phyloP scores from a whole-genome alignment of 1,140 invertebrate species.

The Lepidotrigona ventralis region DNA sequence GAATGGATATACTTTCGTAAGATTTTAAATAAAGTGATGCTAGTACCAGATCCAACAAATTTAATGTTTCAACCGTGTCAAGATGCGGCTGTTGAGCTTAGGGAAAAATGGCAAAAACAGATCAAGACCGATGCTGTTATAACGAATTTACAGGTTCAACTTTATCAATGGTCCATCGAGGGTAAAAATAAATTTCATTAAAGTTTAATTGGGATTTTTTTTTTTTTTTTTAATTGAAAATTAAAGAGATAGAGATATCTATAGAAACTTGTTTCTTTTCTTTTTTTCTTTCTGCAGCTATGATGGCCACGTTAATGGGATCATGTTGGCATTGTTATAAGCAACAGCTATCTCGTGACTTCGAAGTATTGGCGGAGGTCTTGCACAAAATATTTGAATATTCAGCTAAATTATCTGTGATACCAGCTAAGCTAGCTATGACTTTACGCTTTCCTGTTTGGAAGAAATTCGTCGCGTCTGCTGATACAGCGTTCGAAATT shows the following conservation, averaged over 20 bases:
- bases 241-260: neutral
- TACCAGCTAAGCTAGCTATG: conserved; percentile 85
- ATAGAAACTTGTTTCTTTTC: conserved; percentile 10
- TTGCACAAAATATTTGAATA: conserved; percentile 88
- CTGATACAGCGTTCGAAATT: conserved; percentile 83
- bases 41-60: conserved; percentile 80
- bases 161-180: conserved; percentile 89
- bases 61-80: conserved; percentile 80
- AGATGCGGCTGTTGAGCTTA: conserved; percentile 78
- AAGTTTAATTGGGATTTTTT: no score
- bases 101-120: conserved; percentile 76
- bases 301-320: conserved; percentile 87
- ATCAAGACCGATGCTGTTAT: conserved; percentile 57
- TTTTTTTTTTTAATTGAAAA: no score
- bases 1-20: conserved; percentile 87
- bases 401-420: conserved; percentile 84
- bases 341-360: conserved; percentile 72
- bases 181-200: conserved; percentile 76
- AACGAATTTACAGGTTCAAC: conserved; percentile 83
- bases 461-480: conserved; percentile 86
- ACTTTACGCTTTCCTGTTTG: conserved; percentile 85
- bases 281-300: conserved; percentile 78
- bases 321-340: conserved; percentile 73
- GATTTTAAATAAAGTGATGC: conserved; percentile 87
- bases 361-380: conserved; percentile 82